A percentile compares a stretch with the other conserved stretches of the same genome.
Evolutionary conservation across 1,140 invertebrate genomes (phyloP).

Genomic region (Euwallacea fornicatus): DNA sequence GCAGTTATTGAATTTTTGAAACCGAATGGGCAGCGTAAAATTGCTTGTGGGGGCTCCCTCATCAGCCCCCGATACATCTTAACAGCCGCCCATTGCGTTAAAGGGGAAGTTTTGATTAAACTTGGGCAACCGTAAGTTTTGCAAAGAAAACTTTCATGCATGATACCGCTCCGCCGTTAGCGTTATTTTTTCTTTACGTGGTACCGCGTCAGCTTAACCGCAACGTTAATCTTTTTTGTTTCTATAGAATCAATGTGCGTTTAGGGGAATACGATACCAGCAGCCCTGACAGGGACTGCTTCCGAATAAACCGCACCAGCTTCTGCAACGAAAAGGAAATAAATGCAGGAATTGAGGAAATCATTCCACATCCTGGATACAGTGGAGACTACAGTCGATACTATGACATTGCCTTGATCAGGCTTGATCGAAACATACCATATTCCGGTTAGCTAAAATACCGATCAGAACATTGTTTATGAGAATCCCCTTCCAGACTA

Average conservation of each 20-base stretch:
- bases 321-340: constrained; percentile 46
- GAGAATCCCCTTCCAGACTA: constrained; percentile 47
- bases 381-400: constrained; percentile 37
- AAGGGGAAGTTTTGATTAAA: constrained; percentile 40
- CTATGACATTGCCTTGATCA: constrained; percentile 49
- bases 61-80: constrained; percentile 57
- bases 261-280: constrained; percentile 64
- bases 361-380: constrained; percentile 45
- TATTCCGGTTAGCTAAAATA: constrained; percentile 41
- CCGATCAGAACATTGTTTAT: background rate
- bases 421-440: constrained; percentile 39
- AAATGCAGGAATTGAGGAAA: constrained; percentile 46
- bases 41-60: constrained; percentile 58
- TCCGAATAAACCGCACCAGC: constrained; percentile 42
- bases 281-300: constrained; percentile 60
- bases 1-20: constrained; percentile 65
- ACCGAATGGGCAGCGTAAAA: constrained; percentile 43
- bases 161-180: background rate
- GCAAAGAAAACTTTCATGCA: background rate
- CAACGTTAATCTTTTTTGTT: background rate
- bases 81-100: constrained; percentile 61
- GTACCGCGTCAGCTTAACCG: too few relatives aligned
- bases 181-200: too few relatives aligned
- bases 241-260: constrained; percentile 58
- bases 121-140: constrained; percentile 47